Conservation (phyloP, 2,888 invertebrate genomes). For the Napeogenes sylphis region DNA sequence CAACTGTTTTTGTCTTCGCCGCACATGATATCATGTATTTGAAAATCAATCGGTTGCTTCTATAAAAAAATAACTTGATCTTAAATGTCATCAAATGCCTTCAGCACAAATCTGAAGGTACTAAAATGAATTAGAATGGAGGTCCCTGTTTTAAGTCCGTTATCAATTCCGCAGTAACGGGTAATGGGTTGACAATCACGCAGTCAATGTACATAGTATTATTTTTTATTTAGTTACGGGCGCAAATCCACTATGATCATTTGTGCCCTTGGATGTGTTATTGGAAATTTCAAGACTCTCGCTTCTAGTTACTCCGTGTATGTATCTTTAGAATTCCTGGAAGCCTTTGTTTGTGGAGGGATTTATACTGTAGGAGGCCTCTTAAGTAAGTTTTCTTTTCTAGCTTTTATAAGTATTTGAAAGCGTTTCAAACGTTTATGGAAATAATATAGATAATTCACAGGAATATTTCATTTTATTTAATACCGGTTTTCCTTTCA, state of each 20-base stretch:
- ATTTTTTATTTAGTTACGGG: conserved; percentile 49
- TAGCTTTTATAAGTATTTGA: neutral
- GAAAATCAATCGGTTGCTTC: too few species aligned
- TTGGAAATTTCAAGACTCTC: conserved; percentile 56
- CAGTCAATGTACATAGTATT: neutral
- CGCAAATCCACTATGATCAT: conserved; percentile 54
- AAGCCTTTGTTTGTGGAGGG: conserved; percentile 52
- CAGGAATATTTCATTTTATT: neutral
- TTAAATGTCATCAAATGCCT: too few species aligned
- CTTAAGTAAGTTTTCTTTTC: conserved; percentile 45
- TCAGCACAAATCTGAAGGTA: too few species aligned
- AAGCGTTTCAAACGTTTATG: conserved; percentile 43
- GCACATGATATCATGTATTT: too few species aligned
- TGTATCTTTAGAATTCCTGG: conserved; percentile 51
- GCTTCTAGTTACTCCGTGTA: conserved; percentile 49
- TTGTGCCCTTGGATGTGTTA: conserved; percentile 45
- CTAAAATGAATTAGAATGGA: too few species aligned
- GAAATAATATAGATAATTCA: too few species aligned
- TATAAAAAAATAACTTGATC: too few species aligned
- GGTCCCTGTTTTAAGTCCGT: too few species aligned
- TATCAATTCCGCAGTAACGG: too few species aligned
- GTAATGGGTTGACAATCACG: too few species aligned
- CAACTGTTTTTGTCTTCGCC: too few species aligned
- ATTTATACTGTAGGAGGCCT: conserved; percentile 52
- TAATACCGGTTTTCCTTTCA: conserved; percentile 34